Percentiles rank a stretch among this genome's conserved stretches.
Conservation (phyloP, 2,888 invertebrate genomes). For the Acrobasis repandana region DNA sequence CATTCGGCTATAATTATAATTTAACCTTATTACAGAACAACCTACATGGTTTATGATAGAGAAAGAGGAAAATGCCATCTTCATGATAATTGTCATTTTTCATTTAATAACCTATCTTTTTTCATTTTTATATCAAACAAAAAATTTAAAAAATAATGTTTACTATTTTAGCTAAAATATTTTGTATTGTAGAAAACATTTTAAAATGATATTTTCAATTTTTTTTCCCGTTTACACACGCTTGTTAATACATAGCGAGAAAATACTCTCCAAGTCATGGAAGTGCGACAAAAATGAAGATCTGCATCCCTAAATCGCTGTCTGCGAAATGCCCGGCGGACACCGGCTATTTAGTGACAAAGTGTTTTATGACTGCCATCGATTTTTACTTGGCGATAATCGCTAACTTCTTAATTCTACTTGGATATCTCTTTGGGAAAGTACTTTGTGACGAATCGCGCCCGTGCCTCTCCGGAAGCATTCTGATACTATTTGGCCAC, state of each 20-base stretch:
- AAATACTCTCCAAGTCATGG: conserved; percentile 15
- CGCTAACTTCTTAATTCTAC: conserved; percentile 41
- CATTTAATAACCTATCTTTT: no score
- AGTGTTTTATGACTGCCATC: conserved; percentile 35
- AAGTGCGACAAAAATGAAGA: conserved; percentile 36
- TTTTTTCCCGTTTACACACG: not conserved
- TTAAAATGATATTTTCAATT: not conserved
- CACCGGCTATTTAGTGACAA: conserved; percentile 29
- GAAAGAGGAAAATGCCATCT: no score
- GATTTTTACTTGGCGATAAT: conserved; percentile 44
- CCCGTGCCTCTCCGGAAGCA: conserved; percentile 35
- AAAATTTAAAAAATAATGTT: no score
- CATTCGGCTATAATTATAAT: not conserved
- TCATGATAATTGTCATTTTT: no score
- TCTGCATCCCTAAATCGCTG: conserved; percentile 34
- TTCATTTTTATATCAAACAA: no score
- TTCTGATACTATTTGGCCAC: conserved; percentile 44
- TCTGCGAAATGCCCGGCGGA: conserved; percentile 30
- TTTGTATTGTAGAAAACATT: not conserved
- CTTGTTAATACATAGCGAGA: not conserved
- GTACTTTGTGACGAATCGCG: conserved; percentile 32
- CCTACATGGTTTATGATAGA: not conserved
- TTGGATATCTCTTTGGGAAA: conserved; percentile 45
- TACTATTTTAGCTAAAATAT: no score
- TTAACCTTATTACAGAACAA: not conserved